Conservation (phyloP, 2,888 invertebrate species). For the Merodon equestris region DNA sequence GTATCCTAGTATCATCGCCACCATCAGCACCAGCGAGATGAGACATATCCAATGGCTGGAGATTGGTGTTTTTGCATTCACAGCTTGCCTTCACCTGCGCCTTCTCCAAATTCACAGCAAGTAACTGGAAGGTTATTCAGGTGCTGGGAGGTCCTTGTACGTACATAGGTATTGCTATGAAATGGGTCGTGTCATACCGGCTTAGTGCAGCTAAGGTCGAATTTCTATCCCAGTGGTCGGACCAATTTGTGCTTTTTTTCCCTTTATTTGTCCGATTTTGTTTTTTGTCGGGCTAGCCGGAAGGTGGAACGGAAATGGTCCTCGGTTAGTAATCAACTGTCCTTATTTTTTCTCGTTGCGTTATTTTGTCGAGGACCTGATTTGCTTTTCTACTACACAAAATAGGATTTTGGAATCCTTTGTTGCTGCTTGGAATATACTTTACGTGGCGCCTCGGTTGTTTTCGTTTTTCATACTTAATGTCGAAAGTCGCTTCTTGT, state of each 20-base stretch:
- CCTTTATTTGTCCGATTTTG: not conserved
- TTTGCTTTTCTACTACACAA: slow-evolving; percentile 45
- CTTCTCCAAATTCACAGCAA: slow-evolving; percentile 20
- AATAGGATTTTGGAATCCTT: slow-evolving; percentile 59
- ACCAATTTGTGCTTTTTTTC: slow-evolving; percentile 15
- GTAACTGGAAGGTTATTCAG: too few species aligned
- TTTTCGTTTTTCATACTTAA: slow-evolving; percentile 19
- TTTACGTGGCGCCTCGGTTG: slow-evolving; percentile 12
- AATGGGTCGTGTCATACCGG: slow-evolving; percentile 64
- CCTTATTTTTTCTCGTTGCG: slow-evolving; percentile 6
- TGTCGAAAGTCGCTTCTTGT: slow-evolving; percentile 34
- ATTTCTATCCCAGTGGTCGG: slow-evolving; percentile 3
- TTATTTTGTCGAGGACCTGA: slow-evolving; percentile 25
- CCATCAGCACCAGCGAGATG: not conserved
- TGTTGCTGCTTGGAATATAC: slow-evolving; percentile 23
- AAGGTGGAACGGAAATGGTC: slow-evolving; percentile 9
- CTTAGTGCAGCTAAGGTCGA: slow-evolving; percentile 67
- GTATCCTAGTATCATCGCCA: slow-evolving; percentile 24
- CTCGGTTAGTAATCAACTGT: slow-evolving; percentile 43
- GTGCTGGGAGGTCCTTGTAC: not conserved
- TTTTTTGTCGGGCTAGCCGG: slow-evolving; percentile 2
- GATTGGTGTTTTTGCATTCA: slow-evolving; percentile 37
- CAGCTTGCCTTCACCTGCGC: too few species aligned
- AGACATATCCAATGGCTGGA: slow-evolving; percentile 18
- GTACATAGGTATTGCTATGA: slow-evolving; percentile 49